These are phyloP conservation scores for Sylvia atricapilla DNA, from an alignment of 2,113 vertebrate species.

Conservation along the genomic window DNA sequence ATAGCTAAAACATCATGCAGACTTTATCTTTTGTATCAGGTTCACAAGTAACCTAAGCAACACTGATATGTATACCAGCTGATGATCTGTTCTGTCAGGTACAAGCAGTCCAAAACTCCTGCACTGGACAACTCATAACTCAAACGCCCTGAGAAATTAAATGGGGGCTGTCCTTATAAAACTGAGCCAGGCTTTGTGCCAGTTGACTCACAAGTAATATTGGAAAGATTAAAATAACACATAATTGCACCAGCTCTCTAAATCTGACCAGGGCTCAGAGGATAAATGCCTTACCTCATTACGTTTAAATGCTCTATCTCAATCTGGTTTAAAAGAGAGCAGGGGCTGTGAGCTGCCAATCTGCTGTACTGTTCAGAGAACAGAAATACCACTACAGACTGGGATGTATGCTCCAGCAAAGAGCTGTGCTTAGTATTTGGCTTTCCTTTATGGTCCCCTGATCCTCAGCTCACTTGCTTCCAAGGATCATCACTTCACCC, in stretches of 20 bases:
- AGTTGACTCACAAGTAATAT: slow-evolving; percentile 2
- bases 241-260: slow-evolving; percentile 21
- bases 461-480: neutral
- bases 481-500: neutral
- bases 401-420: neutral
- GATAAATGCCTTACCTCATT: slow-evolving; percentile 46
- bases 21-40: neutral
- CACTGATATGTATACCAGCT: neutral
- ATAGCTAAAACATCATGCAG: neutral
- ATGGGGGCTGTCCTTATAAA: slow-evolving; percentile 15
- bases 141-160: neutral
- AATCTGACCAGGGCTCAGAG: slow-evolving; percentile 37
- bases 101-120: neutral
- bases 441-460: neutral
- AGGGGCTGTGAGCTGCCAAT: neutral
- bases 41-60: neutral
- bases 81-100: neutral
- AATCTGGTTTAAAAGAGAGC: slow-evolving; percentile 36
- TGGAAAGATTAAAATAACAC: slow-evolving; percentile 47
- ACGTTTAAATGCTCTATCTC: slow-evolving; percentile 17
- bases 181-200: slow-evolving; percentile 12
- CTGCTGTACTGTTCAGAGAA: neutral
- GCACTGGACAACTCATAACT: neutral
- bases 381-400: neutral
- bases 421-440: neutral